Conservation (phyloP, 2,888 invertebrate genomes). For the Noctua fimbriata region DNA sequence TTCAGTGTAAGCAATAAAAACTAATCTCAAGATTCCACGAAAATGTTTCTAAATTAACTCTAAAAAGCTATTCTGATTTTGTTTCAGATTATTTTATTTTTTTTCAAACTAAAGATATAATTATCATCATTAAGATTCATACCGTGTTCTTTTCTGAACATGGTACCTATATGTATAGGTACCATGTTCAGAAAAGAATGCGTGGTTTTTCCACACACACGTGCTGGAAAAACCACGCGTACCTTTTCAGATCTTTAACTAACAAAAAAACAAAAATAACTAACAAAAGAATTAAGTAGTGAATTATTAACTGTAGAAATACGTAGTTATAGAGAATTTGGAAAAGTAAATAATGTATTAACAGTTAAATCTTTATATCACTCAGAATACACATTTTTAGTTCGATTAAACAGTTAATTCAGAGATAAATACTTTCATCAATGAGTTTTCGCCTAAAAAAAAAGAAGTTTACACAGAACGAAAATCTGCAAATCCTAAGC, state of each 20-base stretch:
- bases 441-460: background rate
- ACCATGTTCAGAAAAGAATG: too few species aligned
- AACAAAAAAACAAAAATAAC: background rate
- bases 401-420: background rate
- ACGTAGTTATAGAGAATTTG: background rate
- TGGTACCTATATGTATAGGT: background rate
- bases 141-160: background rate
- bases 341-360: background rate
- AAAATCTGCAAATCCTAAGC: background rate
- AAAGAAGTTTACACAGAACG: background rate
- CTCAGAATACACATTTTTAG: background rate
- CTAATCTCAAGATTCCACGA: slow-evolving; percentile 10
- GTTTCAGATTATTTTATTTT: slow-evolving; percentile 12
- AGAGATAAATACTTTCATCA: background rate
- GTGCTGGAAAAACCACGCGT: background rate
- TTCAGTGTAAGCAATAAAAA: slow-evolving; percentile 9
- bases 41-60: slow-evolving; percentile 14
- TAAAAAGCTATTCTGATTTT: background rate
- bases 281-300: too few species aligned
- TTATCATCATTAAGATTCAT: slow-evolving; percentile 25
- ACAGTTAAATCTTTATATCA: background rate
- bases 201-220: too few species aligned
- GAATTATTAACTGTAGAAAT: background rate
- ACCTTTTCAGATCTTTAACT: background rate
- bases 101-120: slow-evolving; percentile 7